phyloP scores from a whole-genome alignment of 2,888 invertebrate species.

The Brachylomia viminalis region DNA sequence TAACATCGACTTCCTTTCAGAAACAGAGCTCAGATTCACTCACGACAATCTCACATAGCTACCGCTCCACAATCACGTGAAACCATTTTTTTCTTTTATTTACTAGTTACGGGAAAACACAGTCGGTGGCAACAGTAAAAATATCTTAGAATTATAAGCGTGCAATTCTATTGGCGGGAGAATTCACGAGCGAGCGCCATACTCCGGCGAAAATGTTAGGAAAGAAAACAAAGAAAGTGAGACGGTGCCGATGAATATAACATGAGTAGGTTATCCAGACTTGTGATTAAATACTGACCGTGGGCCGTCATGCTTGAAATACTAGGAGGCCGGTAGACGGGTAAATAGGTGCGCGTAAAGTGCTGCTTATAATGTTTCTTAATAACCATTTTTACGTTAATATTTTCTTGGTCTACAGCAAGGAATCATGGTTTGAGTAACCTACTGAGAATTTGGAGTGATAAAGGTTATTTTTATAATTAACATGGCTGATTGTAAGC shows the following conservation, averaged over 20 bases:
- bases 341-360: neutral
- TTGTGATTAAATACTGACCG: conserved; percentile 29
- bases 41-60: conserved; percentile 40
- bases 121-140: conserved; percentile 51
- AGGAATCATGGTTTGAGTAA: neutral
- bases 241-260: conserved; percentile 47
- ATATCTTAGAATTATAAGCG: conserved; percentile 59
- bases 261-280: conserved; percentile 50
- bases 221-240: conserved; percentile 63
- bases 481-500: no score
- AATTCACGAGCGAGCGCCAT: conserved; percentile 51
- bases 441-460: neutral
- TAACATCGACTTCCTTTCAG: neutral
- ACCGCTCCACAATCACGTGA: conserved; percentile 40
- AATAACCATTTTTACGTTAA: neutral
- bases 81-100: conserved; percentile 43
- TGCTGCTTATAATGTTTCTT: neutral
- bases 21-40: conserved; percentile 36
- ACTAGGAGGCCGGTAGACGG: neutral
- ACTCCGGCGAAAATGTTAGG: conserved; percentile 54
- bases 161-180: conserved; percentile 57
- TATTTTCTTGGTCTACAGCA: neutral
- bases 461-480: neutral
- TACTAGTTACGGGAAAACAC: conserved; percentile 47
- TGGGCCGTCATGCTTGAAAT: conserved; percentile 17